Evolutionary conservation across 2,888 invertebrate species (phyloP).

Genomic region (Xestia c-nigrum): DNA sequence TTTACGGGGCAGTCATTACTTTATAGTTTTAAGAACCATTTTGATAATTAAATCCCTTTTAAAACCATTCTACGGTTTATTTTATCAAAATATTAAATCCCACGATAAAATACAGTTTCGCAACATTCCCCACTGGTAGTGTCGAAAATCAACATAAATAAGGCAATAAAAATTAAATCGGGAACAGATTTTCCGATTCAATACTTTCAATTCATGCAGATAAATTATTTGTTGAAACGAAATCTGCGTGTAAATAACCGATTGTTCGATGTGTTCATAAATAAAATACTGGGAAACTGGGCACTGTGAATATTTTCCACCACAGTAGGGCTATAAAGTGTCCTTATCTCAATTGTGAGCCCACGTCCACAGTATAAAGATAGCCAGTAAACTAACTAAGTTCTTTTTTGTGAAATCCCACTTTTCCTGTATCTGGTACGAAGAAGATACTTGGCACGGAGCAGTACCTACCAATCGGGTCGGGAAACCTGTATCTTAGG

Average conservation of each 20-base stretch:
- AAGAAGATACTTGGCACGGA: neutral
- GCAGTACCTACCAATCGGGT: neutral
- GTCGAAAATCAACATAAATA: slow-evolving; percentile 5
- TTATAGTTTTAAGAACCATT: neutral
- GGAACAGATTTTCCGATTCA: slow-evolving; percentile 33
- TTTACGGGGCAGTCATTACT: neutral
- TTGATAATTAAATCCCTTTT: neutral
- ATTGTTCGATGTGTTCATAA: slow-evolving; percentile 38
- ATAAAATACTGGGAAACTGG: slow-evolving; percentile 22
- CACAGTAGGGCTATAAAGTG: slow-evolving; percentile 20
- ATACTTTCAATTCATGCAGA: slow-evolving; percentile 20
- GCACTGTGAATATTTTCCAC: slow-evolving; percentile 17
- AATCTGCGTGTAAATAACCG: slow-evolving; percentile 30
- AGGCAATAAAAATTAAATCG: slow-evolving; percentile 5
- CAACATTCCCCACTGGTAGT: neutral
- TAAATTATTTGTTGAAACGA: slow-evolving; percentile 41
- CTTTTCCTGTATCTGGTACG: neutral
- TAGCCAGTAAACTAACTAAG: neutral
- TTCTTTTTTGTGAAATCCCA: neutral
- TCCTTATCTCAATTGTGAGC: slow-evolving; percentile 34
- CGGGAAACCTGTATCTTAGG: neutral
- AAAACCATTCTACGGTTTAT: neutral
- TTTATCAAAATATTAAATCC: neutral
- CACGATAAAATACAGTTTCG: neutral
- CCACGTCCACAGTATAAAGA: no score